These are phyloP conservation scores for Ctenopoma kingsleyae DNA, from an alignment of 2,797 vertebrate genomes.

Conservation along the genomic window DNA sequence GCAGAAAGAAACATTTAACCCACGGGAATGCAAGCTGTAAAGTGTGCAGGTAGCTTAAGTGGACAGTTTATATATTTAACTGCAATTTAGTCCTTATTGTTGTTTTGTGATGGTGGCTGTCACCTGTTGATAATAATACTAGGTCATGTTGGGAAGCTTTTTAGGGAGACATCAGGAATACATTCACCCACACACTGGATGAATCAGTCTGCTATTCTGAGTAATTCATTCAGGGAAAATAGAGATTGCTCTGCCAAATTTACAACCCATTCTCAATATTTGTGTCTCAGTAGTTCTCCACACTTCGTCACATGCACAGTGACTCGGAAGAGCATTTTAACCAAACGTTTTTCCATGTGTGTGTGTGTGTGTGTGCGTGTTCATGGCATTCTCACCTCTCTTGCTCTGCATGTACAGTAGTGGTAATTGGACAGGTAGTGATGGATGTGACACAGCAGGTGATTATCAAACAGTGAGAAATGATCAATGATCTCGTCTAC, in stretches of 20 bases:
- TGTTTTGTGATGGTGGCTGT: constrained; percentile 20
- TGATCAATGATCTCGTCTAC: constrained; percentile 22
- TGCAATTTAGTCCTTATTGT: constrained; percentile 19
- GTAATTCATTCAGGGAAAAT: constrained; percentile 43
- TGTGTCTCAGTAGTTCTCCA: constrained; percentile 19
- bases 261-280: constrained; percentile 38
- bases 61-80: background rate
- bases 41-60: constrained; percentile 19
- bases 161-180: constrained; percentile 10
- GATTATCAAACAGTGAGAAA: constrained; percentile 59
- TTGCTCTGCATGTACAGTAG: constrained; percentile 31
- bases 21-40: constrained; percentile 60
- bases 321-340: constrained; percentile 52
- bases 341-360: constrained; percentile 34
- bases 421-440: constrained; percentile 66
- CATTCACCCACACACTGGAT: constrained; percentile 22
- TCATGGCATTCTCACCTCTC: constrained; percentile 36
- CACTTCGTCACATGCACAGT: constrained; percentile 56
- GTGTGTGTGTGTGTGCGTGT: background rate
- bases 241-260: constrained; percentile 15
- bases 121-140: constrained; percentile 62
- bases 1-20: constrained; percentile 39
- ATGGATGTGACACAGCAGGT: constrained; percentile 63
- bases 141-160: constrained; percentile 13
- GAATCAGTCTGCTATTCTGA: constrained; percentile 27